These are phyloP conservation scores for Diprion similis DNA, from an alignment of 1,140 invertebrate genomes.

Conservation along the genomic window DNA sequence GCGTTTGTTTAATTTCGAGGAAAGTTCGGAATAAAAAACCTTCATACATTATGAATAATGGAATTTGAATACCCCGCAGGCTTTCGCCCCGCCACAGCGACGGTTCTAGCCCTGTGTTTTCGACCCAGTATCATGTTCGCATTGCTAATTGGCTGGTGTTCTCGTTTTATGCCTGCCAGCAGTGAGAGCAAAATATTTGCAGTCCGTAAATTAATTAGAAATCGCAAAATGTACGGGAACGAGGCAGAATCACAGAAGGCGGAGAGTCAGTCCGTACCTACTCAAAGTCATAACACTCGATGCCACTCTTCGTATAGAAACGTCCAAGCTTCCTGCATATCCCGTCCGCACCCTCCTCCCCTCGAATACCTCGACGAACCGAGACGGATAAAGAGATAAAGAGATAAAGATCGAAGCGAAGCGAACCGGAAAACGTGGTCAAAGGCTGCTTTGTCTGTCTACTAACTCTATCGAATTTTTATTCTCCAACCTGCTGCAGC, in stretches of 20 bases:
- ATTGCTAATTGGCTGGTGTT: conserved; percentile 48
- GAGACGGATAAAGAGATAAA: background rate
- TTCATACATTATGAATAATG: conserved; percentile 55
- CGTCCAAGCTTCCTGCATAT: background rate
- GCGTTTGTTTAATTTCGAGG: conserved; percentile 46
- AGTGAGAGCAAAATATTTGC: conserved; percentile 28
- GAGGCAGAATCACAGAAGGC: background rate
- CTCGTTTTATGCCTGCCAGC: conserved; percentile 30
- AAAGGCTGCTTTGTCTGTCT: conserved; percentile 2
- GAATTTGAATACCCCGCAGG: conserved; percentile 48
- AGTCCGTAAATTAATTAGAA: conserved; percentile 45
- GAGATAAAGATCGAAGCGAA: conserved; percentile 1
- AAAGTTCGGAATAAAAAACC: conserved; percentile 35
- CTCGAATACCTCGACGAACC: background rate
- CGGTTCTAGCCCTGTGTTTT: background rate
- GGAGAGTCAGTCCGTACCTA: background rate
- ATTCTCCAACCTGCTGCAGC: background rate
- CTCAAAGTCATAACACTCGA: background rate
- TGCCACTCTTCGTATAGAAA: background rate
- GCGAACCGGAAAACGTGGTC: conserved; percentile 6
- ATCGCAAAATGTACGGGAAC: conserved; percentile 36
- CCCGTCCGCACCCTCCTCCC: background rate
- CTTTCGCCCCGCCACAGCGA: background rate
- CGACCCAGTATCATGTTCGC: conserved; percentile 40
- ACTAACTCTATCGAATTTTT: background rate